These are phyloP conservation scores for Macrostomum lignano DNA, from an alignment of 1,140 invertebrate species.

Conservation along the genomic window DNA sequence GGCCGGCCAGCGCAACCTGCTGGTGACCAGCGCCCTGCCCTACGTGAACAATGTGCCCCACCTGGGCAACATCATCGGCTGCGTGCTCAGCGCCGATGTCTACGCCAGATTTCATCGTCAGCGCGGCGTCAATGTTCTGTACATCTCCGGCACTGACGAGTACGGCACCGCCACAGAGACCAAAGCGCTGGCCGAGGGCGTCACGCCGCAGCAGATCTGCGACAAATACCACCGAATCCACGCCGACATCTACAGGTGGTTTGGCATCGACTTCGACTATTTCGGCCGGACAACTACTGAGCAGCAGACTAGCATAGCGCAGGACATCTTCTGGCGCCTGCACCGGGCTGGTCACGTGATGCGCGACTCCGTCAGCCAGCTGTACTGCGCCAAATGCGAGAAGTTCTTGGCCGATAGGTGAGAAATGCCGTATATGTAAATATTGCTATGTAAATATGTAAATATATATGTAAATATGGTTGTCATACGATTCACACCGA, in stretches of 20 bases:
- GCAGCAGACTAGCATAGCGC: constrained; percentile 62
- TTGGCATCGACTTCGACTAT: constrained; percentile 78
- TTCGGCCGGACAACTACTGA: constrained; percentile 81
- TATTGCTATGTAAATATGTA: too few relatives aligned
- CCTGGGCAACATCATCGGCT: constrained; percentile 93
- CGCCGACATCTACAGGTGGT: constrained; percentile 76
- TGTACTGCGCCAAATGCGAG: constrained; percentile 60
- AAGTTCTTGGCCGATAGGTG: constrained; percentile 34
- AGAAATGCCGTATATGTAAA: too few relatives aligned
- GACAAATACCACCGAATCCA: constrained; percentile 74
- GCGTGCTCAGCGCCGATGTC: constrained; percentile 84
- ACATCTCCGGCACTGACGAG: constrained; percentile 83
- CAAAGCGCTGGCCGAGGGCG: constrained; percentile 40
- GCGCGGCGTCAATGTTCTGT: constrained; percentile 62
- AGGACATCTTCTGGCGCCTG: constrained; percentile 53
- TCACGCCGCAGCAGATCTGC: constrained; percentile 71
- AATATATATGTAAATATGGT: too few relatives aligned
- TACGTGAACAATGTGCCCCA: constrained; percentile 99
- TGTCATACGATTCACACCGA: too few relatives aligned
- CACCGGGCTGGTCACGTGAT: constrained; percentile 53
- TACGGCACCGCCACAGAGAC: constrained; percentile 98
- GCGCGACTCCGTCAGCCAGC: constrained; percentile 56
- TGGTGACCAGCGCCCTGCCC: constrained; percentile 78
- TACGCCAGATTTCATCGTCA: constrained; percentile 55
- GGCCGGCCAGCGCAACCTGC: constrained; percentile 38